Base-by-base conservation (phyloP, 2,113 vertebrate genomes). In the Orthonyx spaldingii region DNA sequence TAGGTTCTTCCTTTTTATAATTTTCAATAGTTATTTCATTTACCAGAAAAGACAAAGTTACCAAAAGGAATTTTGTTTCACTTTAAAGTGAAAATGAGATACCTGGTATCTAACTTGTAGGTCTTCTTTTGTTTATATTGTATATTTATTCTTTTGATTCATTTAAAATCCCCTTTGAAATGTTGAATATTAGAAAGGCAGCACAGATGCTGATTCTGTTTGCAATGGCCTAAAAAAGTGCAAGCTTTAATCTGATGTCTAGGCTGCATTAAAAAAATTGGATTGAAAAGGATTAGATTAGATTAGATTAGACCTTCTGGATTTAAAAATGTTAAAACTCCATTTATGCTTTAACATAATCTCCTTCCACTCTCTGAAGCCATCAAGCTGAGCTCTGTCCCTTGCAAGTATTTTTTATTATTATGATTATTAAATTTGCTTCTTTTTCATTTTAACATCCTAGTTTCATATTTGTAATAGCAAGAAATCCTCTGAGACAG, bases 231-330 rank as follows among this genome's bases (percentile, higher is more conserved):
- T 98, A 98, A 98, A 98, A 98, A 98, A 98, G 98, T 97, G 98
- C 98, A 98, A 96, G 97, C 98, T 98, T 98, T 99, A 99, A 99
- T 98, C 98, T 99, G 96, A 98, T 98, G 98, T 99, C 98, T 98
- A 98, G 98, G 98, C 98, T 98, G 98, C 99, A 99, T 99, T 99
- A 60, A 97, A 99, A 99, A 99, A 99, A 99, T 99, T 99, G 99
- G 99, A 99, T 99, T 99, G 98, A 98, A 99, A 98, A 98, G 97
- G 98, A 99, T 99, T 98, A 99, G 41, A 42, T 42, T 42, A 42
- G 98, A 99, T 99, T 99, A 99, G 99, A 99, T 99, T 99, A 99
- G 98, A 97, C 97, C 98, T 98, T 98, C 98, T 98, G 98, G 98
- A 98, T 99, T 99, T 99, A 98, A 98, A 98, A 99, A 99, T 98